Conservation (phyloP, 2,797 vertebrate species). For the Spinus pinus region DNA sequence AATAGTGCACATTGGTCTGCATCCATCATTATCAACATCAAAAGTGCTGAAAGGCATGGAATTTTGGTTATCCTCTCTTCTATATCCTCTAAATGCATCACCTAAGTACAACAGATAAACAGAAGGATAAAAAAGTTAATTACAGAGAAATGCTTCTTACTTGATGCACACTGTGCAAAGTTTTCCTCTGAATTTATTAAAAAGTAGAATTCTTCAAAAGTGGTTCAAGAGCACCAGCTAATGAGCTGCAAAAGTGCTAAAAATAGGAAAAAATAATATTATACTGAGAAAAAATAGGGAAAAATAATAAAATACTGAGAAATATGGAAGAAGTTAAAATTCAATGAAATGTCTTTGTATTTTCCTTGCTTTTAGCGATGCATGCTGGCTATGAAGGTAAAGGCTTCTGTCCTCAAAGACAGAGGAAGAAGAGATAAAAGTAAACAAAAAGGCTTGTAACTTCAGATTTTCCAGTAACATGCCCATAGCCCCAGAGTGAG, state of each 20-base stretch:
- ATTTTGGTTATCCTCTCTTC: constrained; percentile 89
- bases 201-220: neutral
- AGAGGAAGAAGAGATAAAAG: neutral
- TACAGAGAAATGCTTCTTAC: neutral
- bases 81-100: constrained; percentile 88
- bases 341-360: neutral
- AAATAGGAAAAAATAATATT: neutral
- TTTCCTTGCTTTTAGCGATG: neutral
- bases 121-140: neutral
- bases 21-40: constrained; percentile 89
- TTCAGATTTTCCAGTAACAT: constrained; percentile 2
- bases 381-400: neutral
- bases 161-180: neutral
- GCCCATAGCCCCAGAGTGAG: neutral
- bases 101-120: constrained; percentile 69
- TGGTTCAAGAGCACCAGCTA: neutral
- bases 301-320: neutral
- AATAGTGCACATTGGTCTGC: constrained; percentile 81
- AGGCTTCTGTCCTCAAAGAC: neutral
- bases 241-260: neutral
- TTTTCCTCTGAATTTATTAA: neutral
- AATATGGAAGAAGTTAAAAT: neutral
- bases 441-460: neutral
- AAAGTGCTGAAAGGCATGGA: constrained; percentile 88
- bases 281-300: neutral